These are phyloP conservation scores for Saturnia pavonia DNA, from an alignment of 2,888 invertebrate species.

Conservation along the genomic window DNA sequence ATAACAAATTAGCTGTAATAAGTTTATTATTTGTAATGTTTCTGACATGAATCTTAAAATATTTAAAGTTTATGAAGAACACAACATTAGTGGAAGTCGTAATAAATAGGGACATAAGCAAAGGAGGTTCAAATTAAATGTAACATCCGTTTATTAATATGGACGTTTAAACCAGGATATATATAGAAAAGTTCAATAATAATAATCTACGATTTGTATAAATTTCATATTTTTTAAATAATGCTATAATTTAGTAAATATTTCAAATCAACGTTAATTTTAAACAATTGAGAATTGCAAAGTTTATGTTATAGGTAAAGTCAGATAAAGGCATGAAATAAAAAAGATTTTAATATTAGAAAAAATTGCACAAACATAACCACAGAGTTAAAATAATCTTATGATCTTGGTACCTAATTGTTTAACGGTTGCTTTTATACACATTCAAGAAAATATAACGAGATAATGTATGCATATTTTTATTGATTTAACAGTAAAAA, in stretches of 20 bases:
- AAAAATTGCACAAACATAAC: neutral
- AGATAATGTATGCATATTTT: neutral
- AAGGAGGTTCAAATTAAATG: too few species aligned
- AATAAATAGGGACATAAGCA: neutral
- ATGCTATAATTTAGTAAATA: neutral
- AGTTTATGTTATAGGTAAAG: neutral
- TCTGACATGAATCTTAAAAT: constrained; percentile 62
- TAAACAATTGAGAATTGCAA: neutral
- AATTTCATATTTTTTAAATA: too few species aligned
- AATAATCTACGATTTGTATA: neutral
- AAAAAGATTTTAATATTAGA: neutral
- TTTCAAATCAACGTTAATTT: neutral
- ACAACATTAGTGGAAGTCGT: constrained; percentile 50
- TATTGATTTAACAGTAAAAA: neutral
- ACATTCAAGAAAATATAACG: neutral
- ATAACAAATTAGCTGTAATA: constrained; percentile 22
- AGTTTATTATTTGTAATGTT: constrained; percentile 40
- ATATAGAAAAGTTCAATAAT: neutral
- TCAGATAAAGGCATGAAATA: neutral
- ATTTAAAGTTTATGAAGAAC: constrained; percentile 65
- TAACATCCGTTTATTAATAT: neutral
- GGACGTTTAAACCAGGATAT: neutral
- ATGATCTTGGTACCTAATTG: neutral
- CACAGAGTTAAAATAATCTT: neutral
- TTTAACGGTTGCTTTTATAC: neutral